Conservation (phyloP, 2,797 vertebrate species). For the Fringilla coelebs region DNA sequence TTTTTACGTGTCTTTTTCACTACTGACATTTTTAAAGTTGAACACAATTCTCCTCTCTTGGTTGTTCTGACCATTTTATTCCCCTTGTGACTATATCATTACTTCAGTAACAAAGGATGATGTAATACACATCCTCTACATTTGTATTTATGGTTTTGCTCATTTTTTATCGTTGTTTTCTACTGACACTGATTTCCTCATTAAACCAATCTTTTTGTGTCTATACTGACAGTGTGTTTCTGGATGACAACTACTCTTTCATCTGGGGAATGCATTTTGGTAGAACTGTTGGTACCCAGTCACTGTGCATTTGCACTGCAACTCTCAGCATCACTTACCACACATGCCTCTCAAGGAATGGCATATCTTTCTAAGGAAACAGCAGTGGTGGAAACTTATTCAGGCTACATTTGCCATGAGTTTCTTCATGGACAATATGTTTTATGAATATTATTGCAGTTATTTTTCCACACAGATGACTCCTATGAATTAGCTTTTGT, state of each 20-base stretch:
- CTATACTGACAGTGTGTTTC: background rate
- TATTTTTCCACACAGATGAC: slow-evolving; percentile 12
- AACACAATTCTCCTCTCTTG: background rate
- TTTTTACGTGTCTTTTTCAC: slow-evolving; percentile 17
- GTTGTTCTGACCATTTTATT: background rate
- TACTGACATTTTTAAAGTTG: slow-evolving; percentile 10
- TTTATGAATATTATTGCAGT: background rate
- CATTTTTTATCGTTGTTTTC: background rate
- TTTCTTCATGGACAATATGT: background rate
- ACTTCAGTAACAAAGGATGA: background rate
- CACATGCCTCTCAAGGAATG: background rate
- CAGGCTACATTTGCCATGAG: background rate
- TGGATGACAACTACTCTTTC: background rate
- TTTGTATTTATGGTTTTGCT: background rate
- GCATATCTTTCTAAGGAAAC: background rate
- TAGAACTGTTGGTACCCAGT: background rate
- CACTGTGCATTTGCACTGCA: background rate
- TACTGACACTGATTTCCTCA: background rate
- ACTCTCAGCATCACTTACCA: background rate
- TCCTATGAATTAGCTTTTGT: slow-evolving; percentile 17
- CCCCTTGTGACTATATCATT: background rate
- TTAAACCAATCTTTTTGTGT: background rate
- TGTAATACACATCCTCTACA: background rate
- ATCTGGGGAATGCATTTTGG: background rate
- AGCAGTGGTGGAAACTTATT: background rate